Evolutionary conservation across 2,113 vertebrate species (phyloP).

Genomic region (Scolopax mira): DNA sequence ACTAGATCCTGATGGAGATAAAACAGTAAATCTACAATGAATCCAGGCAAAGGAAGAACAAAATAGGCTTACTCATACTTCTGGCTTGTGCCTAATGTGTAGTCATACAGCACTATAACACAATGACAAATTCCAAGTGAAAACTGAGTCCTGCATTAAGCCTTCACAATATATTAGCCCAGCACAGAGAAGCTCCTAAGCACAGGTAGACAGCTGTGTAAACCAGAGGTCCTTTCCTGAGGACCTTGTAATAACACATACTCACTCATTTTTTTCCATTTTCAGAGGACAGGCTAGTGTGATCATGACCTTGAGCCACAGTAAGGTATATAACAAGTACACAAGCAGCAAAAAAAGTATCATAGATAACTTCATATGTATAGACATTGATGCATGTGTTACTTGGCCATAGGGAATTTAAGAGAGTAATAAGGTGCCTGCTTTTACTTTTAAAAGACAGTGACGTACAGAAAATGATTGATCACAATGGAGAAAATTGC

Average conservation of each 20-base stretch:
- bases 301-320: neutral
- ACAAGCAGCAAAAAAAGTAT: neutral
- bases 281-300: neutral
- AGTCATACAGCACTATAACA: neutral
- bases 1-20: neutral
- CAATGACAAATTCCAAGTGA: neutral
- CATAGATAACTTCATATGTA: neutral
- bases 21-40: neutral
- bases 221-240: too few species aligned
- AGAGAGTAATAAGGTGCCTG: conserved; percentile 7
- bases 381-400: conserved; percentile 30
- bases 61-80: neutral
- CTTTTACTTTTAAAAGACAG: conserved; percentile 33
- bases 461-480: conserved; percentile 18
- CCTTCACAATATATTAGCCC: neutral
- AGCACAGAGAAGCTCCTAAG: neutral
- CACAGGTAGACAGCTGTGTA: neutral
- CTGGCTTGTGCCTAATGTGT: neutral
- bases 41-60: neutral
- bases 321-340: neutral
- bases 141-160: neutral
- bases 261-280: neutral
- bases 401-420: neutral
- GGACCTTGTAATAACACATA: neutral
- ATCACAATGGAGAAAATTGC: conserved; percentile 10